Conservation (phyloP, 2,113 vertebrate genomes). For the Corapipo altera region DNA sequence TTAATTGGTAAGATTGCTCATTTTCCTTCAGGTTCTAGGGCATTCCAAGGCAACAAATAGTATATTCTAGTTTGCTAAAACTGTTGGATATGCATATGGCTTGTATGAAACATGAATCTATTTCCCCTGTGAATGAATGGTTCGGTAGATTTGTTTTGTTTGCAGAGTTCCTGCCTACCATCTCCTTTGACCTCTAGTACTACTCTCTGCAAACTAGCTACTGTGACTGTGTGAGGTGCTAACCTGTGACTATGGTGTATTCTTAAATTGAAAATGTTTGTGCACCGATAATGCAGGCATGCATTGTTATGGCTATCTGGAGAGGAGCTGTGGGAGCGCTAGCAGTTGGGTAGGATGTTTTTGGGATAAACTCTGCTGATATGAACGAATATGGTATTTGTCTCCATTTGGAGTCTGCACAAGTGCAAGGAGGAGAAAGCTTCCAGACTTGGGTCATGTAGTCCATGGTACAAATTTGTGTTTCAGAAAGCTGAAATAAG, state of each 20-base stretch:
- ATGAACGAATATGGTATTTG: neutral
- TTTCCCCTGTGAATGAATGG: neutral
- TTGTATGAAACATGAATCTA: neutral
- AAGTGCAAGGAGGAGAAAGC: neutral
- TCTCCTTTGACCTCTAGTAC: neutral
- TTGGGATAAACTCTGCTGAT: neutral
- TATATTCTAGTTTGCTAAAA: neutral
- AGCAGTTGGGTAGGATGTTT: neutral
- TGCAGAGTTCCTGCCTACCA: neutral
- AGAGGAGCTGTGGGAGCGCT: neutral
- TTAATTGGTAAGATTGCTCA: neutral
- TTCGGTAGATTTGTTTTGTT: neutral
- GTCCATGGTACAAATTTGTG: neutral
- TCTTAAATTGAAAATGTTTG: neutral
- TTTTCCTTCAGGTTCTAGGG: neutral
- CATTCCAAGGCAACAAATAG: neutral
- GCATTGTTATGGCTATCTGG: neutral
- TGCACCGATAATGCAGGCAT: neutral
- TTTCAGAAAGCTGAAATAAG: neutral
- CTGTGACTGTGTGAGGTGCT: neutral
- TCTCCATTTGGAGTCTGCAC: neutral
- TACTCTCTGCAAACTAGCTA: neutral
- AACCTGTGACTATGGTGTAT: neutral
- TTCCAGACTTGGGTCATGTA: neutral
- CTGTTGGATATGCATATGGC: neutral